phyloP scores from a whole-genome alignment of 2,888 invertebrate genomes.

The Lacanobia oleracea region DNA sequence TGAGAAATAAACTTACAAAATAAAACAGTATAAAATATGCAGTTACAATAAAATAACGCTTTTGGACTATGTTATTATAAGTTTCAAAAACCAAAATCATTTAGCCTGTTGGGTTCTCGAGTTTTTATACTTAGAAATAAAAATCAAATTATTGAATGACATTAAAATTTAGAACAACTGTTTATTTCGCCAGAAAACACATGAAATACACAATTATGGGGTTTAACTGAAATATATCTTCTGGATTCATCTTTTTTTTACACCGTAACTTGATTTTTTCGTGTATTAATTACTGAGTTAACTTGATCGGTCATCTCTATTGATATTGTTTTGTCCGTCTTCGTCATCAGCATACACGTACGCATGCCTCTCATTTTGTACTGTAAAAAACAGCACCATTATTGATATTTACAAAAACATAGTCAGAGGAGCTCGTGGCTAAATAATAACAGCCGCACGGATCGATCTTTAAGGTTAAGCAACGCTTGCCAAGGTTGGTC shows the following conservation, averaged over 20 bases:
- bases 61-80: not conserved
- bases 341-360: not conserved
- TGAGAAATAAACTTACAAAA: not conserved
- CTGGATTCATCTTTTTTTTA: no score
- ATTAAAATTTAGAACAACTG: no score
- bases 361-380: not conserved
- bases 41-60: not conserved
- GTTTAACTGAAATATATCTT: not conserved
- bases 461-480: no score
- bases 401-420: no score
- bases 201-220: not conserved
- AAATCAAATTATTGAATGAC: no score
- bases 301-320: not conserved
- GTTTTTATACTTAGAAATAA: no score
- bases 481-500: no score
- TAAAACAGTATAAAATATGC: not conserved
- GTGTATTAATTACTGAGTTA: not conserved
- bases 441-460: no score
- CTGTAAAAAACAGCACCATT: slow-evolving; percentile 9
- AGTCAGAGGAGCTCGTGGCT: no score
- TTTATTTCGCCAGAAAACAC: not conserved
- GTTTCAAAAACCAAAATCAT: not conserved
- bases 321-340: not conserved
- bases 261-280: not conserved
- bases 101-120: not conserved